phyloP scores from a whole-genome alignment of 2,797 vertebrate genomes.

The Siniperca undulata region DNA sequence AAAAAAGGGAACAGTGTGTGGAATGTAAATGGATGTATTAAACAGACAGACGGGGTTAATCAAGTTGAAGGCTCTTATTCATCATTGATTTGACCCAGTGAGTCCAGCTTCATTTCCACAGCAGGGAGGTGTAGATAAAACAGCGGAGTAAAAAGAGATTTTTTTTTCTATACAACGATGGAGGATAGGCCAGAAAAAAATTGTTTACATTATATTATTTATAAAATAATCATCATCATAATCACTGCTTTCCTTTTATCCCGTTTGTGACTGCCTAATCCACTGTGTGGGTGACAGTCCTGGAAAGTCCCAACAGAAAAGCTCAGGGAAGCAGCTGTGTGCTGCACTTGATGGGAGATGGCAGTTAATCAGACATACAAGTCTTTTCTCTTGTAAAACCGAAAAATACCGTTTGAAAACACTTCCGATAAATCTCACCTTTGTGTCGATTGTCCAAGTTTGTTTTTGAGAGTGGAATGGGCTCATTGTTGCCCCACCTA shows the following conservation, averaged over 20 bases:
- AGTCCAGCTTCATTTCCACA: neutral
- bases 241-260: too few species aligned
- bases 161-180: neutral
- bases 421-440: neutral
- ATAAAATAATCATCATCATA: too few species aligned
- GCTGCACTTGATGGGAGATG: neutral
- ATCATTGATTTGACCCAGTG: slow-evolving; percentile 3
- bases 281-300: neutral
- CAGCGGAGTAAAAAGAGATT: neutral
- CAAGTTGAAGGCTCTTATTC: slow-evolving; percentile 7
- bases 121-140: neutral
- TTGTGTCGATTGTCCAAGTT: neutral
- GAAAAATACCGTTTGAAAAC: too few species aligned
- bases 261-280: neutral
- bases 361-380: neutral
- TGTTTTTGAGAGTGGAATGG: neutral
- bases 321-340: neutral
- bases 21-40: slow-evolving; percentile 29
- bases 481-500: neutral
- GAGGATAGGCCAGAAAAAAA: too few species aligned
- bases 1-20: neutral
- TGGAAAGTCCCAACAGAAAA: neutral
- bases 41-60: slow-evolving; percentile 20
- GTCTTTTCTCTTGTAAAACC: neutral
- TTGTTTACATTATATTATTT: too few species aligned